Base-by-base conservation (phyloP, 1,140 invertebrate species). In the Pogonomyrmex barbatus region DNA sequence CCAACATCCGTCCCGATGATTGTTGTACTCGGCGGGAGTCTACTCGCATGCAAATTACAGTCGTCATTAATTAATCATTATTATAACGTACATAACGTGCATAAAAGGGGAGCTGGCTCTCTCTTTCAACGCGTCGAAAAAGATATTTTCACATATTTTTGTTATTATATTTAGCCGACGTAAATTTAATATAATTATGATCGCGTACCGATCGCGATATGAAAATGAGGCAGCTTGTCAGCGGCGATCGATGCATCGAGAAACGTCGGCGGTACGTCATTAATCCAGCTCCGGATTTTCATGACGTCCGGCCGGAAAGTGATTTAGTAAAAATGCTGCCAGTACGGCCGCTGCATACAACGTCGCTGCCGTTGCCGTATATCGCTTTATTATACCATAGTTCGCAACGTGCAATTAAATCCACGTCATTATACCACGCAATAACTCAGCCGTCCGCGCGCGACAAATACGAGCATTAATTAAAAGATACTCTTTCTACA, bases 401-500 rank as follows among this genome's bases (percentile, higher is more conserved):
- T 83, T 83, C 33, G 54, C 79, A 83, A 73, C 68, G 79, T 24
- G 68, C 67, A 83, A 83, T 83, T 73, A 83, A 83, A 83, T 83
- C 54, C 68, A 62, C 68, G 79, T 83, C 79, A 83, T 73, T 73
- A 68, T 33, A 60, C 54, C 33, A 17, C 67, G 79, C 68, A 47
- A 83, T 73, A 83, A 73, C 68, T 60, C 54, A 50, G 54, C 54
- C 54, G 79, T 73, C 54, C 54, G 17, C 67, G 79, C 79, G 79
- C 79, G 79, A 83, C 73, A 73, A 83, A 83, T 73, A 71, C 68
- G 52, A 58, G 70, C 54, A 86, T 88, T 86, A 88, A 89, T 89
- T 86, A 88, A 88, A 85, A 70, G 50, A 63, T 42, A 60, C 54
- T 36, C 42, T 58, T 75, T 58, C 36, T 8, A 2, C 10, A 24